A percentile compares a stretch with the other conserved stretches of the same genome.
These are phyloP conservation scores for Leucopsar rothschildi DNA, from an alignment of 2,113 vertebrate species.

Conservation along the genomic window DNA sequence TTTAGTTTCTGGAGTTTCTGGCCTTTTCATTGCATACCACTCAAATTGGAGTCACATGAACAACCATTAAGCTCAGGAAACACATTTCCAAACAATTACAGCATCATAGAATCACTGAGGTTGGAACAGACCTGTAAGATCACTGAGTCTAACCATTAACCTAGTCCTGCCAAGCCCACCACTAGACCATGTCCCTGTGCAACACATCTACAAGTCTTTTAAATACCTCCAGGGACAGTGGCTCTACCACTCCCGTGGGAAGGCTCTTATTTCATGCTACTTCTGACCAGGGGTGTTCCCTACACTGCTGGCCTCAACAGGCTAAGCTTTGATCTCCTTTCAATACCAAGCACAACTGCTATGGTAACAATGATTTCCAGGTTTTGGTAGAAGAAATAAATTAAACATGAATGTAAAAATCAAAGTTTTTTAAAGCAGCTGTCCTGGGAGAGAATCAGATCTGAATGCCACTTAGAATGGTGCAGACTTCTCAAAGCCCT, in stretches of 20 bases:
- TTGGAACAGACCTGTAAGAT: not conserved
- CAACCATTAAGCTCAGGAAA: not conserved
- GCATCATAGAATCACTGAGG: not conserved
- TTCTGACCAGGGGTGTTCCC: not conserved
- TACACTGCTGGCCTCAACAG: not conserved
- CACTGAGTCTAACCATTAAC: not conserved
- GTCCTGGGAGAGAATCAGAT: not conserved
- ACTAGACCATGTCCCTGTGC: not conserved
- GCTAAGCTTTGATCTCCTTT: not conserved
- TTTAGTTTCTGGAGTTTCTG: not conserved
- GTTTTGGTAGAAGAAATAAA: not conserved
- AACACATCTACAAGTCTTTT: not conserved
- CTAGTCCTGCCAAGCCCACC: not conserved
- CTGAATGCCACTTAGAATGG: not conserved
- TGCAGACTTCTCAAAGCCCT: not conserved
- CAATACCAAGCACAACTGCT: not conserved
- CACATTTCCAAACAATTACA: not conserved
- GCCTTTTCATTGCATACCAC: not conserved
- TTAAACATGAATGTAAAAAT: not conserved
- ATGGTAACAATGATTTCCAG: not conserved
- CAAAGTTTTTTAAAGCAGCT: not conserved
- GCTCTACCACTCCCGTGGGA: not conserved
- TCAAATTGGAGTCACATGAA: not conserved
- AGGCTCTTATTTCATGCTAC: not conserved
- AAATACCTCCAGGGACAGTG: not conserved